phyloP scores from a whole-genome alignment of 2,797 vertebrate genomes.

The Enteromius trimaculatus region DNA sequence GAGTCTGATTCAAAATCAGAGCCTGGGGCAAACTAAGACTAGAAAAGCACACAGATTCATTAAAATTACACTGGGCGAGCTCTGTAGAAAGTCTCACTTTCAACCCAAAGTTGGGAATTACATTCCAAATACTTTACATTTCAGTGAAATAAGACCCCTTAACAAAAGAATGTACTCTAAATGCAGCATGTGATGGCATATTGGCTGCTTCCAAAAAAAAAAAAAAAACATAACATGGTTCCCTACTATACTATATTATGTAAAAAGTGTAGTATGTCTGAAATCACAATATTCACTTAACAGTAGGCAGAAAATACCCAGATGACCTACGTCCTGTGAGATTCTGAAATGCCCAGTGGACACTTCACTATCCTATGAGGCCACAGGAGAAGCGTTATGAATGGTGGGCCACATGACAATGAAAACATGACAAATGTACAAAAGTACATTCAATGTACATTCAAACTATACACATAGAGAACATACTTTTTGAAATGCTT shows the following conservation, averaged over 20 bases:
- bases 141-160: background rate
- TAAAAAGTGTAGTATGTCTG: background rate
- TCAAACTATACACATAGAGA: background rate
- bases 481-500: background rate
- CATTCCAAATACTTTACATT: background rate
- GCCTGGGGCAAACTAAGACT: slow-evolving; percentile 18
- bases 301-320: background rate
- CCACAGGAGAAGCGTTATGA: background rate
- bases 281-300: background rate
- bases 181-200: background rate
- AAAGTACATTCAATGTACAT: background rate
- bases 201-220: background rate
- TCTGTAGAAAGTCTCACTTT: slow-evolving; percentile 27
- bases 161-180: background rate
- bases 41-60: slow-evolving; percentile 24
- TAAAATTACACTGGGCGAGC: background rate
- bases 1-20: slow-evolving; percentile 42
- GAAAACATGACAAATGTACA: background rate
- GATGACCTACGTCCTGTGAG: background rate
- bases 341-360: background rate
- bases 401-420: background rate
- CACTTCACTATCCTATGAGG: background rate
- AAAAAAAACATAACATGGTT: background rate
- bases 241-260: background rate
- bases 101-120: background rate